Conservation (phyloP, 2,888 invertebrate genomes). For the Dicycla oo region DNA sequence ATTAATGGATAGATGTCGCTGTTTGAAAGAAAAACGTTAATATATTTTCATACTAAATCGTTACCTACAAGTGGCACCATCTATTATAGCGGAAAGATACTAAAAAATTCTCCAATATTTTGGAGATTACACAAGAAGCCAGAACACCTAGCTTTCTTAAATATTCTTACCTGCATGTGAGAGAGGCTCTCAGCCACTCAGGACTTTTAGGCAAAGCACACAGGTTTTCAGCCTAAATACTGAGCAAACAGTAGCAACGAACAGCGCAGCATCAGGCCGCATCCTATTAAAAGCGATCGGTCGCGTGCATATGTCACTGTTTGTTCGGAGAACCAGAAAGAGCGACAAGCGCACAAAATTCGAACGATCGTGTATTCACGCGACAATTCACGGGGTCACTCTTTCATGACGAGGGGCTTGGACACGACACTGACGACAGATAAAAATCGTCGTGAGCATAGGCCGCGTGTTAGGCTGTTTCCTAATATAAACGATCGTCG, state of each 20-base stretch:
- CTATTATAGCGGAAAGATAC: conserved; percentile 4
- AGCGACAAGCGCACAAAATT: no score
- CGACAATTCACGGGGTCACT: neutral
- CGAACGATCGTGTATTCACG: no score
- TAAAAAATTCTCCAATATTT: neutral
- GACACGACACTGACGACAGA: neutral
- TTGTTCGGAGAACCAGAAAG: no score
- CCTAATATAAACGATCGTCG: neutral
- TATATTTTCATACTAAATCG: neutral
- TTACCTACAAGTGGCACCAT: conserved; percentile 26
- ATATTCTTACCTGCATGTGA: neutral
- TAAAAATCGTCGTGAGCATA: neutral
- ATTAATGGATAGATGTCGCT: neutral
- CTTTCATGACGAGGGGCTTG: neutral
- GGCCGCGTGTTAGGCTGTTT: no score
- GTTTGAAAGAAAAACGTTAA: neutral
- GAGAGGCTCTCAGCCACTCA: neutral
- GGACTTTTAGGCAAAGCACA: neutral
- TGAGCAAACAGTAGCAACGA: no score
- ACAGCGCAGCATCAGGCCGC: no score
- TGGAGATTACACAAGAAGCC: neutral
- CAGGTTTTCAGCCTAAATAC: neutral
- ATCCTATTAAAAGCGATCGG: no score
- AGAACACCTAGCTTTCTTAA: neutral
- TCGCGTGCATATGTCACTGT: no score